A percentile compares a stretch with the other conserved stretches of the same genome.
Evolutionary conservation across 2,888 invertebrate species (phyloP).

Genomic region (Rosalia funebris): DNA sequence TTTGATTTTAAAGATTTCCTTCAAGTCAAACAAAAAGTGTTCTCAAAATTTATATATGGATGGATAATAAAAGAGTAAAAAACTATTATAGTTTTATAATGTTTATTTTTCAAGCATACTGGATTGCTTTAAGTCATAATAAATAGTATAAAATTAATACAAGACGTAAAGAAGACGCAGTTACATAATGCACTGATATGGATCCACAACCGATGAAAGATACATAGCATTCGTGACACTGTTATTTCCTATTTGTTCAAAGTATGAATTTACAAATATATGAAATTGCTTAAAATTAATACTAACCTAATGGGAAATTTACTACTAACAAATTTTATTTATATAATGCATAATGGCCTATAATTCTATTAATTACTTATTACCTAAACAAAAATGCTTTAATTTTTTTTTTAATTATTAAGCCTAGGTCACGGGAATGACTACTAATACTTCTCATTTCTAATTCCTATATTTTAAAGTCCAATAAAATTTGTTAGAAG

Average conservation of each 20-base stretch:
- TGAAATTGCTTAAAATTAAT: constrained; percentile 48
- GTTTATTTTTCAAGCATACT: constrained; percentile 33
- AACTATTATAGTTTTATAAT: too few species aligned
- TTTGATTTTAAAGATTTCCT: too few species aligned
- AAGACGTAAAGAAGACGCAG: constrained; percentile 27
- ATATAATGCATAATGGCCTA: constrained; percentile 22
- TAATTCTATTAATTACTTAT: constrained; percentile 8
- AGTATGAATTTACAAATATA: constrained; percentile 50
- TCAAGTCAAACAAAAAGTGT: too few species aligned
- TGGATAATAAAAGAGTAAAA: too few species aligned
- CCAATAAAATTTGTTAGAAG: constrained; percentile 39
- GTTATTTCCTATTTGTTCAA: constrained; percentile 31
- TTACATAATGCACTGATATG: constrained; percentile 36
- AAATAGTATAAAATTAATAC: constrained; percentile 36
- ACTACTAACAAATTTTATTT: constrained; percentile 39
- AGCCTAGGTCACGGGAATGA: constrained; percentile 2
- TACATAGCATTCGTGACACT: constrained; percentile 11
- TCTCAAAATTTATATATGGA: too few species aligned
- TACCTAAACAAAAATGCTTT: constrained; percentile 27
- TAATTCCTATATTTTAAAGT: constrained; percentile 24
- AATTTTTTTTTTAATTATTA: constrained; percentile 11
- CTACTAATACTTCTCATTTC: constrained; percentile 16
- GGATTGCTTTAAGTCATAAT: constrained; percentile 28
- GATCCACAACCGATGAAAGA: constrained; percentile 43
- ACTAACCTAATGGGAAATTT: constrained; percentile 37